Evolutionary conservation across 2,113 vertebrate species (phyloP).

Genomic region (Lophochroa leadbeateri): DNA sequence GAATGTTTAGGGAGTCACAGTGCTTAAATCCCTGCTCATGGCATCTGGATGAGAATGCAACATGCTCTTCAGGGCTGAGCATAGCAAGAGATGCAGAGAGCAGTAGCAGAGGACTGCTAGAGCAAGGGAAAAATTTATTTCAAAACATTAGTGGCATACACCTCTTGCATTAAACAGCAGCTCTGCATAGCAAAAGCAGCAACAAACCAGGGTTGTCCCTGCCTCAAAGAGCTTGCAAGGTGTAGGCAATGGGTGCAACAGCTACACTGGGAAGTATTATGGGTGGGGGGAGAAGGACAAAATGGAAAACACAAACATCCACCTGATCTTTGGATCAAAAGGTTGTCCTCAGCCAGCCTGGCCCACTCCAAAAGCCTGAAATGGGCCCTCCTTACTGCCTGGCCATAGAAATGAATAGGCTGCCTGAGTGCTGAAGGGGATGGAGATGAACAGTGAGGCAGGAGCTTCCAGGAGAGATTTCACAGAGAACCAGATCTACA

Average conservation of each 20-base stretch:
- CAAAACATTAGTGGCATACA: fast-evolving
- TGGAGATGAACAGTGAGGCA: not conserved
- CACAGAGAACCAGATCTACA: not conserved
- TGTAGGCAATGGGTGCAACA: not conserved
- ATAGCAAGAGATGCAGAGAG: not conserved
- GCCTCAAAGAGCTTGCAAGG: not conserved
- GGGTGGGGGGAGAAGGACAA: not conserved
- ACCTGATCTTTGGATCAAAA: not conserved
- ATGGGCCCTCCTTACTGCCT: not conserved
- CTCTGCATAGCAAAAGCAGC: not conserved
- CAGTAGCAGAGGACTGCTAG: not conserved
- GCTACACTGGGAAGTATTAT: not conserved
- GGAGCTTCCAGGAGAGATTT: not conserved
- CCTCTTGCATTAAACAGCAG: not conserved
- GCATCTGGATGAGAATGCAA: not conserved
- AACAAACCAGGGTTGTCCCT: not conserved
- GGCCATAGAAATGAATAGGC: not conserved
- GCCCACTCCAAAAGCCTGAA: not conserved
- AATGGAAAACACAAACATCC: not conserved
- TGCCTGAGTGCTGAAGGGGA: not conserved
- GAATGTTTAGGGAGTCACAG: slow-evolving; percentile 38
- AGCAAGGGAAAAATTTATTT: not conserved
- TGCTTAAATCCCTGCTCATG: not conserved
- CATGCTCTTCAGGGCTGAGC: not conserved
- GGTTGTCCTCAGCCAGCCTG: not conserved